Base-by-base conservation (phyloP, 2,888 invertebrate species). In the Cephus spinipes region DNA sequence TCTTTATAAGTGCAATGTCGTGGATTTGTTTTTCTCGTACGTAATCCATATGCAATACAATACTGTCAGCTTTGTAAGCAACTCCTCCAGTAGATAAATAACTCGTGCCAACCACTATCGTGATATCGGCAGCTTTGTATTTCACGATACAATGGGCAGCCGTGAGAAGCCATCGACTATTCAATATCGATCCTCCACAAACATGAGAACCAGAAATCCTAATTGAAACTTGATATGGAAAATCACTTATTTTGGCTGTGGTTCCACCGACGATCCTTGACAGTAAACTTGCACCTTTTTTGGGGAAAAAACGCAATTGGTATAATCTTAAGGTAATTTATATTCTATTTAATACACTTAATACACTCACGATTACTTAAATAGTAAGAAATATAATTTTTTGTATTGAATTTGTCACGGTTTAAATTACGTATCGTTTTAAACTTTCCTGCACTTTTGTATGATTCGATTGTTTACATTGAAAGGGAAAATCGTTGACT, bases 141-240 rank as follows among this genome's bases (percentile, higher is more conserved):
- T 84, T 84, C 12, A 74, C 40, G 11, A 83, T 75, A 78, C 84
- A 85, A 75, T 83, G 82, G 35, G 80, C 81, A 6, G 83, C 83
- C 3, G 84, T 86, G 23, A 85, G 74, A 12, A 85, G 79, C 83
- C 83, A 85, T 69, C 79, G 74, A 36, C 81, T 69, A 74, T 81
- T 82, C 23, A 86, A 11, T 33, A 85, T 69, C 23, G 84, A 83
- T 73, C 83, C 84, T 33, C 83, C 85, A 75, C 85, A 85, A 55
- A 79, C 79, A 71, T 85, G 84, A 69, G 33, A 32, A 11, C 83
- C 83, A n/a, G 73, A 30, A 23, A 81, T 75, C n/a, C 83, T 81
- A 30, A 85, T 31, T 11, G 85, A 85, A 11, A 78, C 82, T 68
- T 83, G 83, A 73, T 84, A 85, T 68, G 84, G 84, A 79, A 83